Percentiles rank a stretch among this genome's conserved stretches.
These are phyloP conservation scores for Atta colombica DNA, from an alignment of 1,140 invertebrate species.

Conservation along the genomic window DNA sequence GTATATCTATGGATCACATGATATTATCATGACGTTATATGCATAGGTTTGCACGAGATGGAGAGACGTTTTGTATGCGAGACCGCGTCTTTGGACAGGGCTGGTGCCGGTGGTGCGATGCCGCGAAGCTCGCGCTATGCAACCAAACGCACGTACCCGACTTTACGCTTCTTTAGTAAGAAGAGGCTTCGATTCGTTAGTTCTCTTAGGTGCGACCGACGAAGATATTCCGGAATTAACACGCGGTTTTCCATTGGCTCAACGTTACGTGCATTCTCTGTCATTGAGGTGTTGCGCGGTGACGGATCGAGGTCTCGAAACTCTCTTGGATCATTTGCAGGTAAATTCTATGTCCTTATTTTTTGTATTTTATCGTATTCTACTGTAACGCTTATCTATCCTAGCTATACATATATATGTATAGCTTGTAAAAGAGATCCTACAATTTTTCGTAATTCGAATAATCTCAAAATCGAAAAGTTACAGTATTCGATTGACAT, in stretches of 20 bases:
- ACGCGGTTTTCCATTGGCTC: conserved; percentile 93
- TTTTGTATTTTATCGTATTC: background rate
- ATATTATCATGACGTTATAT: background rate
- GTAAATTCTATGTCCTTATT: conserved; percentile 82
- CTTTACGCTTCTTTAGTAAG: conserved; percentile 94
- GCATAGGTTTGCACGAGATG: conserved; percentile 91
- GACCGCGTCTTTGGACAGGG: conserved; percentile 94
- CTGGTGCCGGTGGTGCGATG: conserved; percentile 94
- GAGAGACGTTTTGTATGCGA: conserved; percentile 94
- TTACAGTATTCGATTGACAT: too few species aligned
- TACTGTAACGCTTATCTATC: background rate
- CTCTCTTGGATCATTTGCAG: conserved; percentile 94
- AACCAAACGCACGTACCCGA: conserved; percentile 89
- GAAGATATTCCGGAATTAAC: conserved; percentile 96
- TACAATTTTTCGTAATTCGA: too few species aligned
- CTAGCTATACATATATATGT: background rate
- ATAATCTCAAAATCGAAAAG: too few species aligned
- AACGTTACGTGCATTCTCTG: conserved; percentile 93
- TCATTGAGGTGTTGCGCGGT: conserved; percentile 95
- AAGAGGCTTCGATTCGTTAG: conserved; percentile 94
- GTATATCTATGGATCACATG: too few species aligned
- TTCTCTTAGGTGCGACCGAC: conserved; percentile 94
- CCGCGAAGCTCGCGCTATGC: conserved; percentile 90
- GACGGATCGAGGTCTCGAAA: conserved; percentile 95
- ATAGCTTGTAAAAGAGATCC: background rate